Percentiles rank a stretch among this genome's conserved stretches.
phyloP scores from a whole-genome alignment of 2,797 vertebrate species.

The Trachurus trachurus region DNA sequence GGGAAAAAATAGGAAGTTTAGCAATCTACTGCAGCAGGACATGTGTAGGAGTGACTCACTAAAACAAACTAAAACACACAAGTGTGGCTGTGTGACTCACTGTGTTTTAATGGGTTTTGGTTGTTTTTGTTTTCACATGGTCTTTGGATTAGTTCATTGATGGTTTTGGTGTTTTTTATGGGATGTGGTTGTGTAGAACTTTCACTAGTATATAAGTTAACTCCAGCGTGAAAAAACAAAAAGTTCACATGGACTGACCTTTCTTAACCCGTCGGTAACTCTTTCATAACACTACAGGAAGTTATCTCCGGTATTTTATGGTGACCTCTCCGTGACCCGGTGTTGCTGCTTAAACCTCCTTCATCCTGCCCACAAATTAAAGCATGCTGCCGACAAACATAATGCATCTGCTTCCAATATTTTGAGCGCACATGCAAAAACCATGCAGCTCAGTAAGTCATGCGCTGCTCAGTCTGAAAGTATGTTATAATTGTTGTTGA shows the following conservation, averaged over 20 bases:
- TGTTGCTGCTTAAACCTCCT: background rate
- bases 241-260: background rate
- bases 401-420: conserved; percentile 21
- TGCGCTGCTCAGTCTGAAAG: background rate
- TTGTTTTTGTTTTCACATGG: too few species aligned
- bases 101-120: too few species aligned
- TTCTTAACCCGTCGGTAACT: background rate
- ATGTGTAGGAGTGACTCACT: background rate
- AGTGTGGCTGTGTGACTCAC: too few species aligned
- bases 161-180: background rate
- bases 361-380: conserved; percentile 22
- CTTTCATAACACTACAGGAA: background rate
- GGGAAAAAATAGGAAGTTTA: too few species aligned
- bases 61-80: background rate
- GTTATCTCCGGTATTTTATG: background rate
- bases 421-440: background rate
- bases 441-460: background rate
- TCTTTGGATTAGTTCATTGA: background rate
- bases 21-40: background rate
- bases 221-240: background rate
- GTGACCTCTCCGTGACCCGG: conserved; percentile 8
- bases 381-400: conserved; percentile 16
- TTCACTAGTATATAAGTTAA: background rate
- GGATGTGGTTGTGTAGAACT: background rate
- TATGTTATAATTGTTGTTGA: background rate